Percentiles rank a stretch among this genome's conserved stretches.
Conservation (phyloP, 2,888 invertebrate species). For the Macrostomum cliftonense region DNA sequence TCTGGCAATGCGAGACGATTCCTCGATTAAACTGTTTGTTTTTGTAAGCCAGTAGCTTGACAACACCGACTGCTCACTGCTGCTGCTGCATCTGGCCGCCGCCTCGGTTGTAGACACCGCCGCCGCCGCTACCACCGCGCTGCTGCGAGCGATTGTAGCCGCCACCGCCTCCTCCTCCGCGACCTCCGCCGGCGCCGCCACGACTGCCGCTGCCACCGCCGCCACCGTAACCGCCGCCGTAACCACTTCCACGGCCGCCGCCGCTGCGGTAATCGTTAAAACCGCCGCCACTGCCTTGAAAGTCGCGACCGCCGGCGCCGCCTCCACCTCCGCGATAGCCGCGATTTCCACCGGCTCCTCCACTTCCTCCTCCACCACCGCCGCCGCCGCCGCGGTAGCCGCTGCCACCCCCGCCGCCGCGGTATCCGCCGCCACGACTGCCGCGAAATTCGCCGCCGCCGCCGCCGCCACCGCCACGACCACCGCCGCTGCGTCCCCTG, state of each 20-base stretch:
- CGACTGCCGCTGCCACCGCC: slow-evolving; percentile 6
- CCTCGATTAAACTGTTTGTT: too few relatives aligned
- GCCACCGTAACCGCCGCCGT: neutral
- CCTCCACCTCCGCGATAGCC: neutral
- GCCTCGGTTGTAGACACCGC: slow-evolving; percentile 7
- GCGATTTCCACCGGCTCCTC: neutral
- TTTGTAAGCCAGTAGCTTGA: too few relatives aligned
- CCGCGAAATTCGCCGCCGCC: too few relatives aligned
- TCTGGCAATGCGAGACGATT: too few relatives aligned
- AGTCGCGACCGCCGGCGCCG: slow-evolving; percentile 6
- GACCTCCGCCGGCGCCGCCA: slow-evolving; percentile 16
- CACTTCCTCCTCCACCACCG: too few relatives aligned
- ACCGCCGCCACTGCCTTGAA: slow-evolving; percentile 3
- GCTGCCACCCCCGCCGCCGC: too few relatives aligned
- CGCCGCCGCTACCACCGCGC: slow-evolving; percentile 5
- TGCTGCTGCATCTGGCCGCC: neutral
- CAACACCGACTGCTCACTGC: too few relatives aligned
- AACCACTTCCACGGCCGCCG: neutral
- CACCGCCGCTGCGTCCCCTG: too few relatives aligned
- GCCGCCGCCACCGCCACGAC: too few relatives aligned
- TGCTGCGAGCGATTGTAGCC: neutral
- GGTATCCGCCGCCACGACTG: too few relatives aligned
- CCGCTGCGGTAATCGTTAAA: slow-evolving; percentile 2
- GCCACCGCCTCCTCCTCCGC: slow-evolving; percentile 11
- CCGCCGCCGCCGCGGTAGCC: too few relatives aligned